Conservation (phyloP, 2,797 vertebrate species). For the Spinus olivaceus region DNA sequence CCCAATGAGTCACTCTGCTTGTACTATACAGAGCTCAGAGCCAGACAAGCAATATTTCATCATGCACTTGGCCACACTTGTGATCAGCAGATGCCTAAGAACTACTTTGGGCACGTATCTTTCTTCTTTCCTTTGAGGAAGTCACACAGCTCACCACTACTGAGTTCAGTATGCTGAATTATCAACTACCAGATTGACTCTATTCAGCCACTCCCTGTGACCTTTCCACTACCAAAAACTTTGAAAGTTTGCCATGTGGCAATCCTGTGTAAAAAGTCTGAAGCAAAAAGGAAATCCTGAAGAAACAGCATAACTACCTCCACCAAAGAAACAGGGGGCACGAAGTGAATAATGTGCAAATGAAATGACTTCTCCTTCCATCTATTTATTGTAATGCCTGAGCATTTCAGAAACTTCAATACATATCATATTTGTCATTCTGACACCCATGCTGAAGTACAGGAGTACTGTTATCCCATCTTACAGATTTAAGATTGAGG, state of each 20-base stretch:
- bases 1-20: not conserved
- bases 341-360: not conserved
- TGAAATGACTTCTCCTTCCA: not conserved
- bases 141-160: not conserved
- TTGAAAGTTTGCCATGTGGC: not conserved
- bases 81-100: not conserved
- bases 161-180: not conserved
- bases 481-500: not conserved
- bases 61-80: not conserved
- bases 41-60: slow-evolving; percentile 27
- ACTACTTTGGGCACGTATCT: not conserved
- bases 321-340: not conserved
- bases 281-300: not conserved
- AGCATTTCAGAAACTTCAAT: not conserved
- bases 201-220: not conserved
- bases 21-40: not conserved
- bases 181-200: not conserved
- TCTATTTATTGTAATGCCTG: not conserved
- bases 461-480: not conserved
- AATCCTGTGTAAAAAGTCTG: not conserved
- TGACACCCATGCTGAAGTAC: not conserved
- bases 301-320: not conserved
- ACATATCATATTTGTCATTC: not conserved
- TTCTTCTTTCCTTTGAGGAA: not conserved
- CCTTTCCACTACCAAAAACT: not conserved